Percentiles rank a stretch among this genome's conserved stretches.
Evolutionary conservation across 2,888 invertebrate genomes (phyloP).

Genomic region (Microchrysa polita): DNA sequence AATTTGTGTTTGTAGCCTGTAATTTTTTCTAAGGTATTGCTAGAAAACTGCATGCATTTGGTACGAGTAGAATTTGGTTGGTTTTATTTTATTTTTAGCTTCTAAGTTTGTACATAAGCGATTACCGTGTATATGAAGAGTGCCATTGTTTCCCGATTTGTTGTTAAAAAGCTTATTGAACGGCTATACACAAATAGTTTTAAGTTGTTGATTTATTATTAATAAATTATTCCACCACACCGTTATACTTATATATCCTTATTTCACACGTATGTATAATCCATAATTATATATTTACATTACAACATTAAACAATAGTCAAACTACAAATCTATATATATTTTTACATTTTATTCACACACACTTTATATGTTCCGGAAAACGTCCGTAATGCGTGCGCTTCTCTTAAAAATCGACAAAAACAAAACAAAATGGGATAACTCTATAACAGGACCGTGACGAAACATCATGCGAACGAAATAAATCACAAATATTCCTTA

Average conservation of each 20-base stretch:
- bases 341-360: background rate
- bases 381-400: background rate
- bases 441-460: conserved; percentile 37
- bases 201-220: background rate
- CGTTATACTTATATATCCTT: conserved; percentile 32
- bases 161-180: conserved; percentile 1
- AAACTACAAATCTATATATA: background rate
- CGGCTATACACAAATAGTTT: conserved; percentile 13
- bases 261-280: conserved; percentile 35
- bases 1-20: no score
- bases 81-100: no score
- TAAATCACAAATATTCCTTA: conserved; percentile 57
- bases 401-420: background rate
- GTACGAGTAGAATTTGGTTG: no score
- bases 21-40: no score
- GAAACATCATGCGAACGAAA: conserved; percentile 55
- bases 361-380: background rate
- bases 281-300: conserved; percentile 4
- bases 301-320: conserved; percentile 26
- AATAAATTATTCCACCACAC: conserved; percentile 19
- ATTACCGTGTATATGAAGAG: no score
- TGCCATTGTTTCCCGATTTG: no score
- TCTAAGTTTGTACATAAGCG: no score
- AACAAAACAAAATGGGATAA: conserved; percentile 2
- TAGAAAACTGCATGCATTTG: no score